Percentiles rank a stretch among this genome's conserved stretches.
Evolutionary conservation across 92 coral and sea anemone species (phyloP).

Genomic region (Parazoanthus swiftii): DNA sequence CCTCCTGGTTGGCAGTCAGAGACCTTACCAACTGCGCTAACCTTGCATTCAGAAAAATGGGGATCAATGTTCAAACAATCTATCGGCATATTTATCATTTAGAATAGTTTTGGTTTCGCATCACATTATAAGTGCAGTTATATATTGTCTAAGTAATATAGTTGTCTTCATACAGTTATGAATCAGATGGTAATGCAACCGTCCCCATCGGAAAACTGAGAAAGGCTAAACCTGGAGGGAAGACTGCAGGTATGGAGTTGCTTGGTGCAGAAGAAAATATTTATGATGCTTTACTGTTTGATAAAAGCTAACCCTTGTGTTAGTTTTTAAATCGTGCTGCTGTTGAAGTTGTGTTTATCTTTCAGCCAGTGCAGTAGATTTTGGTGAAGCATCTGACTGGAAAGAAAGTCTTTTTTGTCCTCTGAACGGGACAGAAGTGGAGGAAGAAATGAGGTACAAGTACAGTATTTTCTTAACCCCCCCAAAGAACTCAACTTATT

Average conservation of each 20-base stretch:
- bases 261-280: background rate
- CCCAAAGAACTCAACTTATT: too few species aligned
- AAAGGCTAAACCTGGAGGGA: background rate
- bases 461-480: too few species aligned
- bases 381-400: background rate
- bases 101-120: too few species aligned
- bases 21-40: too few species aligned
- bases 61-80: too few species aligned
- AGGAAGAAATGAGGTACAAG: conserved; percentile 6
- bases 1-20: too few species aligned
- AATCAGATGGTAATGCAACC: background rate
- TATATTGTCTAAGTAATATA: background rate
- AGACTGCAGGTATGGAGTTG: background rate
- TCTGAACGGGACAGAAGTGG: conserved; percentile 6
- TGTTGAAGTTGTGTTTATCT: background rate
- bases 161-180: background rate
- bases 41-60: too few species aligned
- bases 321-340: background rate
- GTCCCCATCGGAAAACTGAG: background rate
- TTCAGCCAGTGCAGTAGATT: conserved; percentile 10
- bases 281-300: background rate
- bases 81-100: too few species aligned
- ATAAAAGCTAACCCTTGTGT: background rate
- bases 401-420: conserved; percentile 5
- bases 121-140: too few species aligned